Evolutionary conservation across 2,888 invertebrate species (phyloP).

Genomic region (Drosophila histrio): DNA sequence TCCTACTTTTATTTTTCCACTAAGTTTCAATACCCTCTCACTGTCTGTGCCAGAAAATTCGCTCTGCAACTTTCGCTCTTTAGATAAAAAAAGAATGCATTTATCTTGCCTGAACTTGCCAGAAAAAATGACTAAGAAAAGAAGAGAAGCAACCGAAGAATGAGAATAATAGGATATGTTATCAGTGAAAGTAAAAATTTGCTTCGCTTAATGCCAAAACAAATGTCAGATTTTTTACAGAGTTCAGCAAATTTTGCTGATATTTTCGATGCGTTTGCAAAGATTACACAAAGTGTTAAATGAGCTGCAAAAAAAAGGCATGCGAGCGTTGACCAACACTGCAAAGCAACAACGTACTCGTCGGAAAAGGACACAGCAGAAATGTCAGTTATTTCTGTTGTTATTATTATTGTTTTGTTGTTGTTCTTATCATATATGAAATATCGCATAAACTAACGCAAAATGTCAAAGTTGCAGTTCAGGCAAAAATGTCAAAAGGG

Average conservation of each 20-base stretch:
- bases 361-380: conserved; percentile 23
- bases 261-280: conserved; percentile 30
- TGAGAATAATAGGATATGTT: conserved; percentile 8
- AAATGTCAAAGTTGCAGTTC: conserved; percentile 73
- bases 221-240: conserved; percentile 17
- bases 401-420: conserved; percentile 17
- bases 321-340: conserved; percentile 37
- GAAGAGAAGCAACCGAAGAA: neutral
- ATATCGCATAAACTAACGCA: conserved; percentile 78
- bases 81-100: conserved; percentile 51
- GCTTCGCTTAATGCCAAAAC: conserved; percentile 28
- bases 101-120: conserved; percentile 42
- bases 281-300: conserved; percentile 57
- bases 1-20: neutral
- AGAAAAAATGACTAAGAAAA: neutral
- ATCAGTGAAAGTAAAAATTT: conserved; percentile 51
- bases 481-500: conserved; percentile 68
- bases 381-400: conserved; percentile 55
- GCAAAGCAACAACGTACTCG: conserved; percentile 17
- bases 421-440: conserved; percentile 71
- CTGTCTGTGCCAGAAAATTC: conserved; percentile 9
- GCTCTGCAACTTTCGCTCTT: conserved; percentile 31
- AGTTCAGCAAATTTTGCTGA: conserved; percentile 10
- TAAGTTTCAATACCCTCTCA: neutral
- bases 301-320: conserved; percentile 58